These are phyloP conservation scores for Neolamprologus ventralis DNA, from an alignment of 2,113 vertebrate genomes.

Conservation along the genomic window DNA sequence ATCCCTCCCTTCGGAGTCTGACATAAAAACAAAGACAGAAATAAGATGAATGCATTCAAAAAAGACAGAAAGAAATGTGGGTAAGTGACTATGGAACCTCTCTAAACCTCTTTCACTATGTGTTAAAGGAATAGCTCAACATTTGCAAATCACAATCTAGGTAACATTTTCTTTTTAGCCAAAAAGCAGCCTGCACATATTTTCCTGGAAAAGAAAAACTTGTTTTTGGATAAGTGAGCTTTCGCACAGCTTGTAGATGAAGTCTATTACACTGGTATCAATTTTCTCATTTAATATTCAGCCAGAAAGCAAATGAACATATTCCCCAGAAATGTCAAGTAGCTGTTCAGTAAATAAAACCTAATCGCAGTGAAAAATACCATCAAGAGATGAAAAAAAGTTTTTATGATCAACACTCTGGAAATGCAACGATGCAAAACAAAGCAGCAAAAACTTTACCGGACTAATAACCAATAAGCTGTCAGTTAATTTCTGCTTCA, in stretches of 20 bases:
- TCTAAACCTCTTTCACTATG: background rate
- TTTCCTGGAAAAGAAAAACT: background rate
- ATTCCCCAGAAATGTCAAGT: background rate
- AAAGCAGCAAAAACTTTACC: background rate
- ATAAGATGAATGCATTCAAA: background rate
- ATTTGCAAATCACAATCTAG: background rate
- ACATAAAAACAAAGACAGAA: background rate
- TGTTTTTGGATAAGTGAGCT: background rate
- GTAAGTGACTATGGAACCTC: background rate
- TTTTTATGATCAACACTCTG: background rate
- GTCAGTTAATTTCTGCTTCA: background rate
- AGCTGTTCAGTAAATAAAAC: background rate
- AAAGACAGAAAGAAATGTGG: background rate
- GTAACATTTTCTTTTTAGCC: background rate
- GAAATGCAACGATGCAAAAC: background rate
- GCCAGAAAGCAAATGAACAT: background rate
- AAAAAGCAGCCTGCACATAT: background rate
- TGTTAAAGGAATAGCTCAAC: background rate
- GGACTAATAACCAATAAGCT: background rate
- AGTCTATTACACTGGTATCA: background rate
- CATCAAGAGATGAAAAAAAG: background rate
- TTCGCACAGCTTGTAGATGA: background rate
- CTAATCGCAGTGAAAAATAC: background rate
- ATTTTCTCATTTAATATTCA: background rate
- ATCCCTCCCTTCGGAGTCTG: conserved; percentile 86